Conservation (phyloP, 2,113 vertebrate species). For the Chloebia gouldiae region DNA sequence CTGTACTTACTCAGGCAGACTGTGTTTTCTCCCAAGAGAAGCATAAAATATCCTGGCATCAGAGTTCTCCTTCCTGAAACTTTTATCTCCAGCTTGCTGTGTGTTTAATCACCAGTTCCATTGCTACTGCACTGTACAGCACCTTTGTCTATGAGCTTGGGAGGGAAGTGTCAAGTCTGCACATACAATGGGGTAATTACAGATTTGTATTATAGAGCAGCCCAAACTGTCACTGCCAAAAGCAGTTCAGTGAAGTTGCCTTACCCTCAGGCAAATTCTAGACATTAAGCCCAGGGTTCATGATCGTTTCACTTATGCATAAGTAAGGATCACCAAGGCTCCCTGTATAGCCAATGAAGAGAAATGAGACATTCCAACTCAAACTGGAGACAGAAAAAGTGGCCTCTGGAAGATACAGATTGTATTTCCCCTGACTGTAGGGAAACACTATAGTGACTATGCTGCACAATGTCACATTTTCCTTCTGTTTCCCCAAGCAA, state of each 20-base stretch:
- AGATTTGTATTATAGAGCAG: neutral
- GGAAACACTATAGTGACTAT: neutral
- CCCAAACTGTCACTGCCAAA: neutral
- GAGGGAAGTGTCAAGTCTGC: neutral
- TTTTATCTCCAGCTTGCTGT: neutral
- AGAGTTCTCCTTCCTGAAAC: neutral
- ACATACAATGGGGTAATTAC: neutral
- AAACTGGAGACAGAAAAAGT: neutral
- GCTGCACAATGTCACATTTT: neutral
- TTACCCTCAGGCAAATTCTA: neutral
- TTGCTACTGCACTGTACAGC: neutral
- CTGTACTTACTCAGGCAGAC: neutral
- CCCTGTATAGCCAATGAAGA: neutral
- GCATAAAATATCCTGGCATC: neutral
- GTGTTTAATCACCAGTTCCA: neutral
- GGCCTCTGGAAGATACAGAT: neutral
- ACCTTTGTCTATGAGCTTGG: neutral
- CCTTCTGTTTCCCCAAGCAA: neutral
- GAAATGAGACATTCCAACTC: neutral
- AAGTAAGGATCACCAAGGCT: neutral
- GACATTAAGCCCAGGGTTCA: neutral
- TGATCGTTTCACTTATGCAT: neutral
- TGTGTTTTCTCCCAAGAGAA: neutral
- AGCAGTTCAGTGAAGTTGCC: neutral
- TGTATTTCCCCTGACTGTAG: neutral